Percentiles rank a stretch among this genome's conserved stretches.
These are phyloP conservation scores for Leptestheria dahalacensis DNA, from an alignment of 1,140 invertebrate species.

Conservation along the genomic window DNA sequence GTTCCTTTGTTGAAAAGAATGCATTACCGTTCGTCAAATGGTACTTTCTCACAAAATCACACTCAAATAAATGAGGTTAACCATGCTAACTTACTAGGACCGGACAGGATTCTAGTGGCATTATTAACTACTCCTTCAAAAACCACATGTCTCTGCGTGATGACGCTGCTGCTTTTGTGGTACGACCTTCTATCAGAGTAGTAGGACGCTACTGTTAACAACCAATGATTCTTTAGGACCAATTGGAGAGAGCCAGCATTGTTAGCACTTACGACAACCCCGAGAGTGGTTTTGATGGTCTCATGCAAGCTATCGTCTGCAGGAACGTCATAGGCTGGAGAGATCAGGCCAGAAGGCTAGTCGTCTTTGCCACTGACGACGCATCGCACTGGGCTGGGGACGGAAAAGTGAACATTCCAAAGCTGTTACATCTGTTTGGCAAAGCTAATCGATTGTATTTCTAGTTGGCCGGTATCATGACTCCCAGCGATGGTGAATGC, in stretches of 20 bases:
- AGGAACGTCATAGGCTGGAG: conserved; percentile 69
- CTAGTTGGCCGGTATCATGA: conserved; percentile 50
- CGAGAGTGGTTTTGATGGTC: conserved; percentile 97
- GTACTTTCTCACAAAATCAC: background rate
- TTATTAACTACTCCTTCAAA: conserved; percentile 11
- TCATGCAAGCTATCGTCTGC: conserved; percentile 96
- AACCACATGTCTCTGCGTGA: conserved; percentile 13
- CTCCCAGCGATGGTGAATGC: conserved; percentile 52
- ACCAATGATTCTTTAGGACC: background rate
- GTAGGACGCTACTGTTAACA: background rate
- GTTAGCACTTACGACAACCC: conserved; percentile 53
- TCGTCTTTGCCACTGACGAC: conserved; percentile 95
- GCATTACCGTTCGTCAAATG: conserved; percentile 10
- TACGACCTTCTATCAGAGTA: background rate
- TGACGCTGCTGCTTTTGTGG: conserved; percentile 6
- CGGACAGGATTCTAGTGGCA: background rate
- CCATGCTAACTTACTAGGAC: background rate
- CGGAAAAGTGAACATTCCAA: conserved; percentile 50
- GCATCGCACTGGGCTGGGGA: conserved; percentile 97
- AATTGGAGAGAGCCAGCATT: background rate
- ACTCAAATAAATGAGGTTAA: background rate
- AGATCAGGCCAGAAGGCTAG: conserved; percentile 71
- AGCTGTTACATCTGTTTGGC: conserved; percentile 1
- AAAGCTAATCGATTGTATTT: conserved; percentile 9
- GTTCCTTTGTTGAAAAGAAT: conserved; percentile 18